phyloP scores from a whole-genome alignment of 2,888 invertebrate species.

The Melanchra persicariae region DNA sequence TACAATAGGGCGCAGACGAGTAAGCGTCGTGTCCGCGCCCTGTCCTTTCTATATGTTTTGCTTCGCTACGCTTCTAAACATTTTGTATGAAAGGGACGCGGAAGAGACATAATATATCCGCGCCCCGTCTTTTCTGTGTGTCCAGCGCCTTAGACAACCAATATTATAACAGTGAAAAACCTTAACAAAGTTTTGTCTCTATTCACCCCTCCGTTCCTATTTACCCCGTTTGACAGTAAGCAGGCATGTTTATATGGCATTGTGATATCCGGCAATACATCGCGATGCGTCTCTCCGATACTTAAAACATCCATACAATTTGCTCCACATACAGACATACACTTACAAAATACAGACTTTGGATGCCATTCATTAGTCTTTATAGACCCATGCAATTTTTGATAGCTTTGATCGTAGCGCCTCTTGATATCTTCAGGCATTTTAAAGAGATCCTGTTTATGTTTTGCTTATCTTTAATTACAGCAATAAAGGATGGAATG shows the following conservation, averaged over 20 bases:
- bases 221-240: too few species aligned
- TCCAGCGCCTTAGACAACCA: too few species aligned
- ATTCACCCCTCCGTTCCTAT: too few species aligned
- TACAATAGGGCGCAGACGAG: too few species aligned
- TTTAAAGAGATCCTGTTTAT: neutral
- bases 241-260: constrained; percentile 24
- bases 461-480: neutral
- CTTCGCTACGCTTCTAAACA: too few species aligned
- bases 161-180: too few species aligned
- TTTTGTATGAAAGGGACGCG: too few species aligned
- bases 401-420: constrained; percentile 36
- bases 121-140: too few species aligned
- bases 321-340: neutral
- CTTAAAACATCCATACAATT: constrained; percentile 14
- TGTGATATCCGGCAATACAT: constrained; percentile 55
- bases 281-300: constrained; percentile 5
- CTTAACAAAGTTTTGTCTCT: too few species aligned
- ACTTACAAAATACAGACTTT: constrained; percentile 18
- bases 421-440: constrained; percentile 8
- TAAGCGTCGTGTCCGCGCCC: too few species aligned
- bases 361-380: constrained; percentile 32
- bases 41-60: too few species aligned
- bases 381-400: constrained; percentile 34
- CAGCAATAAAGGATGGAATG: neutral
- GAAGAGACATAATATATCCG: too few species aligned